Evolutionary conservation across 2,888 invertebrate species (phyloP).

Genomic region (Cephus pulcher): DNA sequence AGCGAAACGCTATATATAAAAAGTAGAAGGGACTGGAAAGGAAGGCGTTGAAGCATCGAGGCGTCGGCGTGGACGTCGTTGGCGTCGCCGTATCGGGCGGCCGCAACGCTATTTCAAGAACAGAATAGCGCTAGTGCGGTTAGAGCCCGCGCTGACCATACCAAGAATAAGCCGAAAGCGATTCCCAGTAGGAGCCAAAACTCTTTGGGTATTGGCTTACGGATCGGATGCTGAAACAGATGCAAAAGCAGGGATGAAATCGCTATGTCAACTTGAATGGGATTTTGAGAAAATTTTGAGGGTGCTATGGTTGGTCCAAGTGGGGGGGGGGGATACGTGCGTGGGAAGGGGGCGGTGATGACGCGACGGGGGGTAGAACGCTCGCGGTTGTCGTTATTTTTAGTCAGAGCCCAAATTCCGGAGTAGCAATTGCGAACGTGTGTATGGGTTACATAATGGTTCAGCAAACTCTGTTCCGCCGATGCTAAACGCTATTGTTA

Average conservation of each 20-base stretch:
- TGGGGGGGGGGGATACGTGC: too few relatives aligned
- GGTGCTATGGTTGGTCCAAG: too few relatives aligned
- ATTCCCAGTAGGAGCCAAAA: background rate
- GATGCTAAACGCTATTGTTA: conserved; percentile 45
- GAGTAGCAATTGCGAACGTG: conserved; percentile 39
- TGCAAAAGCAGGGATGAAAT: too few relatives aligned
- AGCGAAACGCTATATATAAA: conserved; percentile 34
- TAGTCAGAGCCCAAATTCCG: conserved; percentile 20
- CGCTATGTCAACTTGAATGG: too few relatives aligned
- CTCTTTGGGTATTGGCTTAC: background rate
- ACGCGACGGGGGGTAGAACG: background rate
- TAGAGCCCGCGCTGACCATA: conserved; percentile 26
- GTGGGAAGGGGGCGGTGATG: too few relatives aligned
- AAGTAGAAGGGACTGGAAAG: conserved; percentile 43
- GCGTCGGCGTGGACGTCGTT: conserved; percentile 5
- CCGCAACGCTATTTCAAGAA: conserved; percentile 61
- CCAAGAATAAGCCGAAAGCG: conserved; percentile 9
- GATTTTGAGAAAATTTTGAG: too few relatives aligned
- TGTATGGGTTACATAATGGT: conserved; percentile 49
- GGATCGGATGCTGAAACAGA: background rate
- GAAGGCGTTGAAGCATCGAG: conserved; percentile 40
- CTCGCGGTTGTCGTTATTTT: conserved; percentile 9
- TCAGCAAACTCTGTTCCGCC: conserved; percentile 57
- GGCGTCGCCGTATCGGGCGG: conserved; percentile 58
- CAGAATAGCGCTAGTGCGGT: conserved; percentile 51